These are phyloP conservation scores for Lepus europaeus DNA, from an alignment of 2,113 vertebrate genomes.

Conservation along the genomic window DNA sequence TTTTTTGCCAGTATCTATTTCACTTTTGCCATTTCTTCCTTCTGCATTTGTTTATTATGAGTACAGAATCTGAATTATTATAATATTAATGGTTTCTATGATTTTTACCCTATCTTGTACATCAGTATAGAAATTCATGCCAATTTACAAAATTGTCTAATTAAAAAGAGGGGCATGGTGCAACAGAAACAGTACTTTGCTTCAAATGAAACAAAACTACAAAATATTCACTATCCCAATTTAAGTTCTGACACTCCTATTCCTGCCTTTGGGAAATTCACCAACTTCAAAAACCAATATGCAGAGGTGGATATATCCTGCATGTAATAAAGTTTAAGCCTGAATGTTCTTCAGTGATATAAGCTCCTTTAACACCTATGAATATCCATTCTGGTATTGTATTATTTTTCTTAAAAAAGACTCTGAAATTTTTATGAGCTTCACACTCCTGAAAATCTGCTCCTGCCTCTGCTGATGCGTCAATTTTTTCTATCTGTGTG, in stretches of 20 bases:
- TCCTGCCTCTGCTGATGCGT: neutral
- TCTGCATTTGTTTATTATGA: neutral
- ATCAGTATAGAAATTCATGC: neutral
- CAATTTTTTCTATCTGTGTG: neutral
- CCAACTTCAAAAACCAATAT: neutral
- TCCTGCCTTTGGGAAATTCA: neutral
- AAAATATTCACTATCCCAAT: neutral
- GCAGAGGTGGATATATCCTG: neutral
- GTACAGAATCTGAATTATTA: neutral
- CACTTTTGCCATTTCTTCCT: neutral
- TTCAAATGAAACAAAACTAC: conserved; percentile 8
- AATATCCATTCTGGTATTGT: neutral
- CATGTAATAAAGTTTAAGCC: neutral
- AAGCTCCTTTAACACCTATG: neutral
- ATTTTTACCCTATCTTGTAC: neutral
- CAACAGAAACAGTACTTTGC: neutral
- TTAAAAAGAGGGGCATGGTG: neutral
- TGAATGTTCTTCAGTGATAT: neutral
- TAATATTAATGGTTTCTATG: neutral
- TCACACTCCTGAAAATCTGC: neutral
- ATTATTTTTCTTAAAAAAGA: neutral
- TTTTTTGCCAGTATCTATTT: neutral
- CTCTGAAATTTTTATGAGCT: conserved; percentile 38
- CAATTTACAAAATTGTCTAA: neutral
- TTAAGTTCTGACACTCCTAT: neutral